A percentile compares a stretch with the other conserved stretches of the same genome.
These are phyloP conservation scores for Saturnia japonica DNA, from an alignment of 2,888 invertebrate species.

Conservation along the genomic window DNA sequence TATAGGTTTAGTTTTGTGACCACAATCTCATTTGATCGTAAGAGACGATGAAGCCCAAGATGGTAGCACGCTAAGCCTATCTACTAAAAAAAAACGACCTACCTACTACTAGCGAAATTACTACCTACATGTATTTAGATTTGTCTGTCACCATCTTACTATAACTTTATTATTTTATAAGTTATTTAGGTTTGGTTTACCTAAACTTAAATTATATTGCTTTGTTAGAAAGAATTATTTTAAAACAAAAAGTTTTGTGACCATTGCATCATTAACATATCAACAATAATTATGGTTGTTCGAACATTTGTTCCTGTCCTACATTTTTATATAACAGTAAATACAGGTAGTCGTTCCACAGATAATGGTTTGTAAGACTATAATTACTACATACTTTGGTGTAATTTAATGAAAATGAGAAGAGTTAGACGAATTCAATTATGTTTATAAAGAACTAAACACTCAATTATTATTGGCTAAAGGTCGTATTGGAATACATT, in stretches of 20 bases:
- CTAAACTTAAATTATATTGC: background rate
- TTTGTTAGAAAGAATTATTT: background rate
- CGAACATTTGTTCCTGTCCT: background rate
- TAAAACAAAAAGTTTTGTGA: background rate
- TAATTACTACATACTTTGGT: background rate
- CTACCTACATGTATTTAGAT: too few species aligned
- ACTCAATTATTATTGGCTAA: background rate
- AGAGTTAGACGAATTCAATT: background rate
- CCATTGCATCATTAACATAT: background rate
- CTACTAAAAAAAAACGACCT: too few species aligned
- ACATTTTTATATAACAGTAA: slow-evolving; percentile 37
- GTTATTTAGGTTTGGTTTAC: too few species aligned
- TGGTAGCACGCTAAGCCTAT: too few species aligned
- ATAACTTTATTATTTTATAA: too few species aligned
- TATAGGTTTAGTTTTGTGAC: too few species aligned
- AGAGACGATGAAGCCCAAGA: too few species aligned
- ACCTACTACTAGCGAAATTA: too few species aligned
- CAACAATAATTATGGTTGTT: background rate
- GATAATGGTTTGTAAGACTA: slow-evolving; percentile 8
- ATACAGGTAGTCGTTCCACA: slow-evolving; percentile 18
- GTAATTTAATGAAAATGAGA: slow-evolving; percentile 1
- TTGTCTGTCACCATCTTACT: too few species aligned
- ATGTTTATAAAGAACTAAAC: background rate
- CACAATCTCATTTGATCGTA: too few species aligned
- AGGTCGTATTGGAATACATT: background rate